Percentiles rank a stretch among this genome's conserved stretches.
Evolutionary conservation across 2,888 invertebrate genomes (phyloP).

Genomic region (Trissoscelio sp.): DNA sequence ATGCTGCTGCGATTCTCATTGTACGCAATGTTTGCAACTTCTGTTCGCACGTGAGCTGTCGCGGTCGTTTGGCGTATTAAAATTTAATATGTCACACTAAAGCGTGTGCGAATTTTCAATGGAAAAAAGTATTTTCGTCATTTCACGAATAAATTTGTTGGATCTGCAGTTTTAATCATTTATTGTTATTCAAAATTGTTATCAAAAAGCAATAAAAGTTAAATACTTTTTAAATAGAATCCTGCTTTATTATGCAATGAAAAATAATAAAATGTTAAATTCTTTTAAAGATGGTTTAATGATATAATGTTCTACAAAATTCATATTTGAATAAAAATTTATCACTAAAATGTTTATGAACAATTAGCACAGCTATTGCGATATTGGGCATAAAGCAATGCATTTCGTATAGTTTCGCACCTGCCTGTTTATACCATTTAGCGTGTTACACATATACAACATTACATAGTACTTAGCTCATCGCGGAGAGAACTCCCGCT

Average conservation of each 20-base stretch:
- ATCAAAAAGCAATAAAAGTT: too few species aligned
- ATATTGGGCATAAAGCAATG: not conserved
- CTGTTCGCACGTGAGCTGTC: slow-evolving; percentile 21
- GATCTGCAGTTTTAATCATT: not conserved
- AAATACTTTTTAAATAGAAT: too few species aligned
- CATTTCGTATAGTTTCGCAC: not conserved
- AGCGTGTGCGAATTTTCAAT: not conserved
- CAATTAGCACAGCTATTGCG: too few species aligned
- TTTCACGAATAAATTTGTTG: slow-evolving; percentile 1
- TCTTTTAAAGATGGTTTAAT: too few species aligned
- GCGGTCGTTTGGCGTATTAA: slow-evolving; percentile 8
- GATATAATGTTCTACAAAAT: too few species aligned
- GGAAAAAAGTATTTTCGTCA: not conserved
- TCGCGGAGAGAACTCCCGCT: slow-evolving; percentile 28
- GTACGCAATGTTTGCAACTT: slow-evolving; percentile 40
- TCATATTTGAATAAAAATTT: too few species aligned
- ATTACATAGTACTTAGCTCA: not conserved
- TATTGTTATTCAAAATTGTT: not conserved
- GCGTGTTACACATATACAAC: slow-evolving; percentile 26
- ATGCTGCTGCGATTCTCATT: slow-evolving; percentile 13
- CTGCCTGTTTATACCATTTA: slow-evolving; percentile 47
- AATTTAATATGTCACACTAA: slow-evolving; percentile 10
- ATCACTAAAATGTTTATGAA: too few species aligned
- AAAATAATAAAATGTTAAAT: too few species aligned
- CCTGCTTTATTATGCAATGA: too few species aligned